Evolutionary conservation across 2,888 invertebrate genomes (phyloP).

Genomic region (Synergus itoensis): DNA sequence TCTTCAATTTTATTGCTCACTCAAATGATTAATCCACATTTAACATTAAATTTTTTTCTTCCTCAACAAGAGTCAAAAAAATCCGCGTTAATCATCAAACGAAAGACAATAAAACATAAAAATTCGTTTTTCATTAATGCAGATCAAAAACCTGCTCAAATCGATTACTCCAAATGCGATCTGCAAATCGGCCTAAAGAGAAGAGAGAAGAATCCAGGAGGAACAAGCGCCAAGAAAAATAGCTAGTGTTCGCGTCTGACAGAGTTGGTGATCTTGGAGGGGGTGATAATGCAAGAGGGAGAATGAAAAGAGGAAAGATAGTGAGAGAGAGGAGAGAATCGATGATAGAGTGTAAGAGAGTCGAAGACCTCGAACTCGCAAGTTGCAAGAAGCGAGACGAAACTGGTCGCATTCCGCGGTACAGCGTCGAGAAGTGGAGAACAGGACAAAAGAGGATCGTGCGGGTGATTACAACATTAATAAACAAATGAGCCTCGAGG

Average conservation of each 20-base stretch:
- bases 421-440: constrained; percentile 61
- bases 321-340: constrained; percentile 48
- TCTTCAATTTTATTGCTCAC: neutral
- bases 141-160: neutral
- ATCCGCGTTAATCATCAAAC: neutral
- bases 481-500: constrained; percentile 77
- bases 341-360: constrained; percentile 57
- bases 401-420: constrained; percentile 75
- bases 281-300: constrained; percentile 29
- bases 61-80: neutral
- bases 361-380: constrained; percentile 64
- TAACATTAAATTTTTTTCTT: neutral
- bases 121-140: neutral
- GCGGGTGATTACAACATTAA: constrained; percentile 78
- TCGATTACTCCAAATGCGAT: constrained; percentile 53
- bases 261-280: constrained; percentile 44
- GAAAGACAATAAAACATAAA: neutral
- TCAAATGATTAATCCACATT: neutral
- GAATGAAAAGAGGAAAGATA: constrained; percentile 36
- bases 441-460: constrained; percentile 76
- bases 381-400: constrained; percentile 66
- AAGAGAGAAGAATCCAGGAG: constrained; percentile 13
- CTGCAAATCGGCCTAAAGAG: constrained; percentile 55
- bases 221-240: constrained; percentile 25
- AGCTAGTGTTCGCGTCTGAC: constrained; percentile 47